Conservation (phyloP, 1,140 invertebrate genomes). For the Nylanderia fulva region DNA sequence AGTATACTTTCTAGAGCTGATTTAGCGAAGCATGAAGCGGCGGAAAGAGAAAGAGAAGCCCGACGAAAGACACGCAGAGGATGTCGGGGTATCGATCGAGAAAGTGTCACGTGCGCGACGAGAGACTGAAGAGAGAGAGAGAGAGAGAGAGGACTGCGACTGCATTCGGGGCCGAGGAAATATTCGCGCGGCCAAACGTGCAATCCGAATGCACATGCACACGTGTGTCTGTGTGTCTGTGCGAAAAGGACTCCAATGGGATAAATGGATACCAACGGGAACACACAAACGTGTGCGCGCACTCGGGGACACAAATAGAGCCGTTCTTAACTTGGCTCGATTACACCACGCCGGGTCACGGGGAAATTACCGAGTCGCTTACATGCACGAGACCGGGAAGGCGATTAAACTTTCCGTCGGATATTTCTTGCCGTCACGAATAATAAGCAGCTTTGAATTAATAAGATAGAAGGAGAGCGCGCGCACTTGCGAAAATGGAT, state of each 20-base stretch:
- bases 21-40: slow-evolving; percentile 53
- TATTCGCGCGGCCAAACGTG: neutral
- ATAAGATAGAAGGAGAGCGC: slow-evolving; percentile 15
- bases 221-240: neutral
- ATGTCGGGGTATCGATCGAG: slow-evolving; percentile 26
- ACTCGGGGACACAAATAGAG: slow-evolving; percentile 48
- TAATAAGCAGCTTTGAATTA: slow-evolving; percentile 56
- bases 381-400: slow-evolving; percentile 35
- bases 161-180: neutral
- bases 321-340: slow-evolving; percentile 46
- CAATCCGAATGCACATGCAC: neutral
- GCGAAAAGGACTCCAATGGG: slow-evolving; percentile 29
- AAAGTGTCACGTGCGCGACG: slow-evolving; percentile 39
- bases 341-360: slow-evolving; percentile 26
- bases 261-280: slow-evolving; percentile 25
- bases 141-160: no score
- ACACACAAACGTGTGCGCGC: neutral
- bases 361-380: slow-evolving; percentile 44
- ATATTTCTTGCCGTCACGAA: slow-evolving; percentile 47
- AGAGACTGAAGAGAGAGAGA: neutral
- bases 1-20: slow-evolving; percentile 51
- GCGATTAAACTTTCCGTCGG: slow-evolving; percentile 52
- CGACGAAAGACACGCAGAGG: slow-evolving; percentile 32
- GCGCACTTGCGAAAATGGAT: neutral
- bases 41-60: slow-evolving; percentile 5